Conservation (phyloP, 2,113 vertebrate genomes). For the Henicopernis longicauda region DNA sequence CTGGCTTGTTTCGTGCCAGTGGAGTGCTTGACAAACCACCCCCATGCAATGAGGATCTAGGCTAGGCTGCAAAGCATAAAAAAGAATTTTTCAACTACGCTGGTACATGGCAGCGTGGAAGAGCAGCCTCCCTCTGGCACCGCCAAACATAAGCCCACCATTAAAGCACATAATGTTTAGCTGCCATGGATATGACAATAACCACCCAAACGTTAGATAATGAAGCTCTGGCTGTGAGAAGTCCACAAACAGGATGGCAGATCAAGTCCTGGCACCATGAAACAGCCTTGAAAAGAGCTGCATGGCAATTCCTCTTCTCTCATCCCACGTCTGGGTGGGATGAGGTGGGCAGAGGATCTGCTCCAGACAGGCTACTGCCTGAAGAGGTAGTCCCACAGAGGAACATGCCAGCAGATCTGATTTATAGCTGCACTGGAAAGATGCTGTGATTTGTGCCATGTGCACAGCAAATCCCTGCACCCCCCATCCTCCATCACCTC, state of each 20-base stretch:
- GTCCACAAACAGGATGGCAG: neutral
- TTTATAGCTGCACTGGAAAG: neutral
- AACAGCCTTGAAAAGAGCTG: neutral
- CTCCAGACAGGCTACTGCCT: neutral
- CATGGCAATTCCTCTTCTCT: neutral
- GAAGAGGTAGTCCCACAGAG: neutral
- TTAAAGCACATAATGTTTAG: neutral
- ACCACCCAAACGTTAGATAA: neutral
- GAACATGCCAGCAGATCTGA: neutral
- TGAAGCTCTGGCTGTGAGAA: neutral
- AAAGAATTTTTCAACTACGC: neutral
- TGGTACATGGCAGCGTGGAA: neutral
- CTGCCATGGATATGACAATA: neutral
- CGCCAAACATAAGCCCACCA: accelerated
- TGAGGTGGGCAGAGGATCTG: neutral
- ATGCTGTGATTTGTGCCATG: neutral
- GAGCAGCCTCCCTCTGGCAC: neutral
- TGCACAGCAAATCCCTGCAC: neutral
- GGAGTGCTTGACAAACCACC: neutral
- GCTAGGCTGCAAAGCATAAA: neutral
- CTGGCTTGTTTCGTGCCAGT: neutral
- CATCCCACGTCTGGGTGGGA: neutral
- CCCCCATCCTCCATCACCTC: neutral
- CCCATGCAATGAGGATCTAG: neutral
- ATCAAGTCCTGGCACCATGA: neutral